Conservation (phyloP, 92 coral and sea anemone species). For the Actinernus sp. region DNA sequence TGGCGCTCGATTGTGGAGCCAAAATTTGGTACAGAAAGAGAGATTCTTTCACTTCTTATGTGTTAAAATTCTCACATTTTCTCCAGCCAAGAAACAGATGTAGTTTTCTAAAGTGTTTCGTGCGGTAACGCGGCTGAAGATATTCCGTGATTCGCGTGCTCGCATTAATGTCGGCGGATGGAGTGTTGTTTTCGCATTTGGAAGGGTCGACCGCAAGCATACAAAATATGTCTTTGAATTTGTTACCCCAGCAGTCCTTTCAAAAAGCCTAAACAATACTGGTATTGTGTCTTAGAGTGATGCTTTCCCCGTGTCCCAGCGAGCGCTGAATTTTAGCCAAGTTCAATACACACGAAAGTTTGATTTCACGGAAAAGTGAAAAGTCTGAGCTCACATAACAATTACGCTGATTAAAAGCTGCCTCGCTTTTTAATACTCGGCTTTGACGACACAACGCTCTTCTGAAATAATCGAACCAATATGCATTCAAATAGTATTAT, state of each 20-base stretch:
- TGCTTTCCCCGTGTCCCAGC: no score
- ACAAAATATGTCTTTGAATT: conserved; percentile 66
- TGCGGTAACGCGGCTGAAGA: conserved; percentile 11
- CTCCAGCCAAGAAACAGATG: not conserved
- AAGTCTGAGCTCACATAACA: no score
- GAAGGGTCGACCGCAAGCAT: conserved; percentile 70
- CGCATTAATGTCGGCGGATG: conserved; percentile 42
- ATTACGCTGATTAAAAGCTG: no score
- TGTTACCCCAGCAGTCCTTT: conserved; percentile 42
- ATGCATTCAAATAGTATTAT: not conserved
- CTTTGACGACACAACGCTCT: no score
- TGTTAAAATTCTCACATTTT: not conserved
- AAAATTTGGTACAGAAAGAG: conserved; percentile 8
- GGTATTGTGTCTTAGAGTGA: conserved; percentile 55
- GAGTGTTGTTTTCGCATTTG: conserved; percentile 67
- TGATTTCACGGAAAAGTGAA: no score
- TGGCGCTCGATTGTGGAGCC: conserved; percentile 6
- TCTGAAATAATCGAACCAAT: no score
- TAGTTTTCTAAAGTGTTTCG: not conserved
- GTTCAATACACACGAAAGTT: no score
- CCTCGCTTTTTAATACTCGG: no score
- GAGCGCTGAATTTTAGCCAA: no score
- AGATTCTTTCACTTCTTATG: not conserved
- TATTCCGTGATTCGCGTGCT: conserved; percentile 68
- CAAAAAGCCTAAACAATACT: conserved; percentile 34